A percentile compares a stretch with the other conserved stretches of the same genome.
Evolutionary conservation across 2,113 vertebrate genomes (phyloP).

Genomic region (Anthoscopus minutus): DNA sequence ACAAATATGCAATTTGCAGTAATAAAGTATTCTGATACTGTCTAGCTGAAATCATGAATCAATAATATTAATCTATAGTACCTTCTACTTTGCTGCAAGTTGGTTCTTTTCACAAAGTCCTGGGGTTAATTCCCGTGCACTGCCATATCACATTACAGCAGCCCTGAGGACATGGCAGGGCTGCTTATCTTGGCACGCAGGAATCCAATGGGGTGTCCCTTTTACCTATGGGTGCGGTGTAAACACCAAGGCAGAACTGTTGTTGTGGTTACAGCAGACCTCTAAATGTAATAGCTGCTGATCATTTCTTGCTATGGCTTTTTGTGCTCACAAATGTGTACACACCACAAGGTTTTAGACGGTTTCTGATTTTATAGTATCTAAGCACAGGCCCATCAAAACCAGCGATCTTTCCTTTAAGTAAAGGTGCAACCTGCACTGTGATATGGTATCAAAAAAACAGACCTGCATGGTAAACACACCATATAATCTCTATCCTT

Average conservation of each 20-base stretch:
- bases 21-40: background rate
- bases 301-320: background rate
- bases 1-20: background rate
- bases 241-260: background rate
- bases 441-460: accelerated
- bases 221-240: background rate
- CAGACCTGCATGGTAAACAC: background rate
- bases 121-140: background rate
- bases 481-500: background rate
- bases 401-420: background rate
- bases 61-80: background rate
- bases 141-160: background rate
- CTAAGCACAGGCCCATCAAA: background rate
- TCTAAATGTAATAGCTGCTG: background rate
- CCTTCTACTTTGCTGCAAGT: background rate
- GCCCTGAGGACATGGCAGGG: background rate
- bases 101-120: background rate
- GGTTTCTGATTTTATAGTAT: background rate
- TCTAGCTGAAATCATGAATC: background rate
- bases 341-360: accelerated
- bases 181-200: background rate
- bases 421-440: background rate
- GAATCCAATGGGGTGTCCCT: background rate
- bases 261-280: background rate
- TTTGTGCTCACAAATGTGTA: background rate